These are phyloP conservation scores for Phragmatobia fuliginosa DNA, from an alignment of 2,888 invertebrate genomes.

Conservation along the genomic window DNA sequence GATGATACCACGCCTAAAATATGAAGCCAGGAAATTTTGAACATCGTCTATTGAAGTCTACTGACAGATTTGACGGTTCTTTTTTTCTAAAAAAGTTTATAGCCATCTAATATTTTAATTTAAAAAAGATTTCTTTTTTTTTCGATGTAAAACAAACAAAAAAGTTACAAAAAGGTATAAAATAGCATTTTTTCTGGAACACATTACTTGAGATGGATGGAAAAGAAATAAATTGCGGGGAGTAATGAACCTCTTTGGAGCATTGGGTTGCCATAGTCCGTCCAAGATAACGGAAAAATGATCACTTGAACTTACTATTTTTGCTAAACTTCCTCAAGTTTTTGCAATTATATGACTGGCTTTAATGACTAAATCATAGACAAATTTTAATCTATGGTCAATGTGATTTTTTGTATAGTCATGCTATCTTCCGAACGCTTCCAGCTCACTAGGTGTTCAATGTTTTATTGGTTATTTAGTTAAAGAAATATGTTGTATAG, in stretches of 20 bases:
- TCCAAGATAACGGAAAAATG: neutral
- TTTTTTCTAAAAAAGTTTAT: neutral
- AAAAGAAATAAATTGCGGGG: neutral
- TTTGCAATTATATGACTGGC: neutral
- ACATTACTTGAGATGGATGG: neutral
- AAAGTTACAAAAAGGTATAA: neutral
- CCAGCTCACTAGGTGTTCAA: constrained; percentile 5
- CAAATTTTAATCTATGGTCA: neutral
- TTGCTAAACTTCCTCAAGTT: neutral
- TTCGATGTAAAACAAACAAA: neutral
- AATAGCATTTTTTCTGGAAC: neutral
- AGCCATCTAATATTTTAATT: neutral
- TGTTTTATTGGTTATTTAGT: constrained; percentile 8
- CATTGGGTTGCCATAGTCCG: neutral
- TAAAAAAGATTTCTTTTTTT: neutral
- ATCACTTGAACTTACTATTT: neutral
- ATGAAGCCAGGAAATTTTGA: neutral
- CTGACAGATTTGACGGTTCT: neutral
- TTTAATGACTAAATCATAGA: neutral
- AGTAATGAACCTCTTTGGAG: neutral
- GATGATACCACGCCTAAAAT: neutral
- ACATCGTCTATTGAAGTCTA: neutral
- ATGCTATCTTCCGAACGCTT: neutral
- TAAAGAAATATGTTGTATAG: constrained; percentile 8
- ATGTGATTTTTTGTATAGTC: neutral